Percentiles rank a stretch among this genome's conserved stretches.
These are phyloP conservation scores for Dicranocentrus wangi DNA, from an alignment of 2,888 invertebrate genomes.

Conservation along the genomic window DNA sequence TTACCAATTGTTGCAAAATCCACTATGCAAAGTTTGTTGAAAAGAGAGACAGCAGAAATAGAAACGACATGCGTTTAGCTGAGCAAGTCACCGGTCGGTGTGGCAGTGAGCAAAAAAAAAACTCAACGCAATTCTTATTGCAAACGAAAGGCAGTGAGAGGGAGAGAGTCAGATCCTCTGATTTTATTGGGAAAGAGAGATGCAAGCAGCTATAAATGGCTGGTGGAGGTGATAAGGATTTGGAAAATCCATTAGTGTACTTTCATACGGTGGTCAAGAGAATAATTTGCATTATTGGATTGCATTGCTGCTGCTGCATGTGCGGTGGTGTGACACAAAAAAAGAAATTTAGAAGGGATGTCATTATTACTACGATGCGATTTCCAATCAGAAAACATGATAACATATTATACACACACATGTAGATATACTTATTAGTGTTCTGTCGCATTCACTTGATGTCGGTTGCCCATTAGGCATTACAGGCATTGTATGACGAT, in stretches of 20 bases:
- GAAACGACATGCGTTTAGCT: neutral
- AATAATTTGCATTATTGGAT: conserved; percentile 40
- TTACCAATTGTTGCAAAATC: conserved; percentile 25
- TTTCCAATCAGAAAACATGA: conserved; percentile 20
- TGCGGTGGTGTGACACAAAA: conserved; percentile 10
- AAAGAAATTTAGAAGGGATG: conserved; percentile 27
- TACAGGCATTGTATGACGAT: too few species aligned
- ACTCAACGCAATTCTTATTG: neutral
- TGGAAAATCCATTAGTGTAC: conserved; percentile 18
- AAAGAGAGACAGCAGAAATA: neutral
- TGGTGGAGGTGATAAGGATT: conserved; percentile 27
- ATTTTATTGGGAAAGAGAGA: conserved; percentile 15
- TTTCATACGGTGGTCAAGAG: neutral
- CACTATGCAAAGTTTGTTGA: neutral
- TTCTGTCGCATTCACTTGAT: too few species aligned
- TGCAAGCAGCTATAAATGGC: conserved; percentile 17
- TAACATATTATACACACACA: conserved; percentile 4
- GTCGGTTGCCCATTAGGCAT: too few species aligned
- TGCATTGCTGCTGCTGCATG: conserved; percentile 10
- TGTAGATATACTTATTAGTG: neutral
- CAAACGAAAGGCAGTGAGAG: neutral
- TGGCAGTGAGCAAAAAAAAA: neutral
- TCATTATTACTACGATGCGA: conserved; percentile 13
- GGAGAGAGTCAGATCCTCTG: neutral
- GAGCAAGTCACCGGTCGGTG: neutral